These are phyloP conservation scores for Amphipoea lucens DNA, from an alignment of 2,888 invertebrate genomes.

Conservation along the genomic window DNA sequence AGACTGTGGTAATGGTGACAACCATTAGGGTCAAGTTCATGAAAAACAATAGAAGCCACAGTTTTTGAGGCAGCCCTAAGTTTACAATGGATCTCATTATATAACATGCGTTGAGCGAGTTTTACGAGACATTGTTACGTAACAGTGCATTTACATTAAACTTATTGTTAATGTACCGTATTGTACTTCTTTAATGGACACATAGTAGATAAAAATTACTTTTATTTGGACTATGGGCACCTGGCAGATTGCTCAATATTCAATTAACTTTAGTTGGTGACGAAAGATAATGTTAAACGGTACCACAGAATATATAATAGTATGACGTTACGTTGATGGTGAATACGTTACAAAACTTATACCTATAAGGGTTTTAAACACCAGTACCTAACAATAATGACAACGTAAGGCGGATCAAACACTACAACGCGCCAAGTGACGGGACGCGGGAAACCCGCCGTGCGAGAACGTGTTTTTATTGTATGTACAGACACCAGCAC, in stretches of 20 bases:
- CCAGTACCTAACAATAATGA: neutral
- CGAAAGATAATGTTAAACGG: conserved; percentile 7
- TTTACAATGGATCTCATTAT: conserved; percentile 43
- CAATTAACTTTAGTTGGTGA: conserved; percentile 27
- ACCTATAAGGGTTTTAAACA: neutral
- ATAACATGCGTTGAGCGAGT: conserved; percentile 39
- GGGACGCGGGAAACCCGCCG: no score
- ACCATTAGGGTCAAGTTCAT: no score
- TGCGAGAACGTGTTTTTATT: no score
- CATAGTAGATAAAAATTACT: conserved; percentile 35
- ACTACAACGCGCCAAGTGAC: no score
- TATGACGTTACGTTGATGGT: neutral
- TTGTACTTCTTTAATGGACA: conserved; percentile 50
- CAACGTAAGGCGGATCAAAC: neutral
- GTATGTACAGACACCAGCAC: no score
- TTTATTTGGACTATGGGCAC: conserved; percentile 22
- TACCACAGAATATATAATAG: no score
- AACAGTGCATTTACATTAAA: conserved; percentile 45
- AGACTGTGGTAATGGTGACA: neutral
- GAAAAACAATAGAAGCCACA: neutral
- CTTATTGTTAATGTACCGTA: conserved; percentile 45
- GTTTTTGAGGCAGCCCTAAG: conserved; percentile 45
- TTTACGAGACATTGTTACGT: conserved; percentile 52
- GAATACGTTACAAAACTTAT: conserved; percentile 9
- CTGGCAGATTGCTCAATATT: conserved; percentile 31